Base-by-base conservation (phyloP, 2,888 invertebrate species). In the Calameuta filiformis region DNA sequence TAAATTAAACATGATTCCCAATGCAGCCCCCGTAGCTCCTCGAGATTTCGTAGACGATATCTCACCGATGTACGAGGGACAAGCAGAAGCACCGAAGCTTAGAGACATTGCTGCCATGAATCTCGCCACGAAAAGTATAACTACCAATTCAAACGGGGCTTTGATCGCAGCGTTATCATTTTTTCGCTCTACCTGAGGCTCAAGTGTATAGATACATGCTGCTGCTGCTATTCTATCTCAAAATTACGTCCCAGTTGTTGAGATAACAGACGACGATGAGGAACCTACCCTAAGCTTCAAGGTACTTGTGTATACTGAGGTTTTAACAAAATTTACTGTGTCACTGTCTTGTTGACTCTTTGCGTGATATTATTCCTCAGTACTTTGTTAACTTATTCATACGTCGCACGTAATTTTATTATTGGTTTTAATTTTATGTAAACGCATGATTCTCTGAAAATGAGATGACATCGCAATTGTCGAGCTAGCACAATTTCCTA, bases 21-120 rank as follows among this genome's bases (percentile, higher is more conserved):
- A 93, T 82, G 94, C 91, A 33, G 94, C 93, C 84, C 94, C 93
- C 82, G 94, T 93, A 35, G 94, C 93, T n/a, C 95, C 94, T 77
- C 95, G 92, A 0, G 81, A 80, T 1, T 79, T 76, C 11, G 80
- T 76, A 3, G 87, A 88, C 0, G 85, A 81, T 75, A 89, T 80
- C 80, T 89, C 88, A 9, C 85, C 88, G 12, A 87, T 76, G 83
- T 89, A 89, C 76, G 87, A 85, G 73, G 84, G 84, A 3, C 76
- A 69, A 9, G 85, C 83, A 81, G 84, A 84, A 37, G 84, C 37
- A 35, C 81, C 79, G 37, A 85, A 75, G 4, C 87, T 87, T 0
- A 85, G 35, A 0, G 85, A 77, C 23, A 87, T 31, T 1, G 88
- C 89, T 15, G 81, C 84, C 23, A 87, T 23, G 9, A 89, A 79